Evolutionary conservation across 2,113 vertebrate genomes (phyloP), one percentile per base, ranked within the genome.

Genomic region (Triplophysa dalaica): DNA sequence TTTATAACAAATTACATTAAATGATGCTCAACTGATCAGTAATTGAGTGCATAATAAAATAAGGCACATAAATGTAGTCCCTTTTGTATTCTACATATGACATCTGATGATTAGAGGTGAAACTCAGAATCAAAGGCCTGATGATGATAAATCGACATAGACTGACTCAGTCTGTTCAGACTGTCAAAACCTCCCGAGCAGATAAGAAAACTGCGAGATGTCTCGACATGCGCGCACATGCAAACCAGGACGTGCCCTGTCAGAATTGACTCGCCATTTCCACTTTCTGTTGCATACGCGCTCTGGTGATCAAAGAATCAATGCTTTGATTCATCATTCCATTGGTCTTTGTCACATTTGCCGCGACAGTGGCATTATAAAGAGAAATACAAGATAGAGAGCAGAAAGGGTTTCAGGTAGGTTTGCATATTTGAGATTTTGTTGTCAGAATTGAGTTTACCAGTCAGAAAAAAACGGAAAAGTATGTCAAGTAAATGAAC

Each of bases 271-370:
- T 54, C 62, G 16, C 11, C 61, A 29, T 24, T 19, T 77, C 26
- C 17, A 4, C 19, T 64, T 50, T 76, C 24, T 26, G 48, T 52
- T 65, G 16, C 74, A 52, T 11, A 22, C 16, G 4, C 4, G 26
- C 12, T 7, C 24, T 14, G 29, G 33, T 7, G 33, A 38, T 38
- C 33, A 38, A 38, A 38, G 33, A 6, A 5, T 38, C 33, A n/a
- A 62, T 54, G 19, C 60, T 58, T 80, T 72, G 69, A 72, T 58
- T 65, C 1, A n/a, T 66, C 38, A 26, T 58, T 80, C 52, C 48
- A 64, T 45, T 56, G 2, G 29, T 66, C 38, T 33, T 21, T 12
- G 26, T n/a, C 43, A 58, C 45, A 19, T 50, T 17, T 11, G 67
- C 16, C 48, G 54, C 50, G 54, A 9, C 22, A 29, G 16, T 26